phyloP scores from a whole-genome alignment of 1,140 invertebrate genomes.

The Heliothis subflexa region DNA sequence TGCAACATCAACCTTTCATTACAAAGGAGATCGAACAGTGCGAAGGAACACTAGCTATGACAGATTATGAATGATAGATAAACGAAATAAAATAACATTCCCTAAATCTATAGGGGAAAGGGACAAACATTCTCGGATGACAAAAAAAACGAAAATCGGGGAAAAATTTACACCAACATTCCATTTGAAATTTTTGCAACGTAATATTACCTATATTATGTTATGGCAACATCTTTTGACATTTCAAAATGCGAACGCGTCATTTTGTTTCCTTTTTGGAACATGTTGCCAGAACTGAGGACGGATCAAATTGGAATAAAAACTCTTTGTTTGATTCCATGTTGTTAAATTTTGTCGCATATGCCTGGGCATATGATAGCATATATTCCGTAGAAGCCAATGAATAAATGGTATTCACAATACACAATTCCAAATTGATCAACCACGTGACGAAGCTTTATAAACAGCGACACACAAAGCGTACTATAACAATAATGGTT shows the following conservation, averaged over 20 bases:
- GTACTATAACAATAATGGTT: conserved; percentile 70
- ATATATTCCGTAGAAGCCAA: conserved; percentile 70
- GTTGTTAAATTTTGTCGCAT: conserved; percentile 30
- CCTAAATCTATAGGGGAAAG: conserved; percentile 72
- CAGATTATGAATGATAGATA: conserved; percentile 74
- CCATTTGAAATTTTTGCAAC: conserved; percentile 83
- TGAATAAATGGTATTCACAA: conserved; percentile 67
- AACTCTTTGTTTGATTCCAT: conserved; percentile 53
- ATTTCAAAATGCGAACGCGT: conserved; percentile 38
- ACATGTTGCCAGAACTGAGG: conserved; percentile 77
- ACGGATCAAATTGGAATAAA: conserved; percentile 83
- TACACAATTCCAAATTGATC: conserved; percentile 85
- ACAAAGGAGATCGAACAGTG: conserved; percentile 76
- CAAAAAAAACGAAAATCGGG: conserved; percentile 66
- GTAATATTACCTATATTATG: conserved; percentile 64
- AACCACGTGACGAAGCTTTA: conserved; percentile 69
- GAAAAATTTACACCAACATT: conserved; percentile 86
- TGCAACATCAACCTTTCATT: conserved; percentile 78
- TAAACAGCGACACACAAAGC: conserved; percentile 78
- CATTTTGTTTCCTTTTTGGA: background rate
- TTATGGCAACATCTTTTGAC: conserved; percentile 75
- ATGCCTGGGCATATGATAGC: conserved; percentile 29
- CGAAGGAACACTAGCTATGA: conserved; percentile 77
- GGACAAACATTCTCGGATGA: conserved; percentile 78
- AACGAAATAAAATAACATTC: conserved; percentile 75